Conservation (phyloP, 2,113 vertebrate species). For the Hydrochoerus hydrochaeris region DNA sequence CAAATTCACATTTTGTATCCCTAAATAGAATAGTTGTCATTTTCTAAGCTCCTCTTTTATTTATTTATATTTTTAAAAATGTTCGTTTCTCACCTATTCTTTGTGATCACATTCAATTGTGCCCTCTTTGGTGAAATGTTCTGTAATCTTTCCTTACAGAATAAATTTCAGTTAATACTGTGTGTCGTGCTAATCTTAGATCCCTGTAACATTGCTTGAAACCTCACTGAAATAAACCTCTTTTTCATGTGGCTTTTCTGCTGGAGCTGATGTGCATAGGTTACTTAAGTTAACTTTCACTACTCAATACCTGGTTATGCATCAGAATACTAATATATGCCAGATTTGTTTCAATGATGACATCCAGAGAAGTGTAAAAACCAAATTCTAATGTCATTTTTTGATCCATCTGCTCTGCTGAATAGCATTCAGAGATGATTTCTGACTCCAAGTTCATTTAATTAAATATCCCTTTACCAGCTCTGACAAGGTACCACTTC, state of each 20-base stretch:
- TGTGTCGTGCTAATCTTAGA: not conserved
- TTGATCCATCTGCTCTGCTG: not conserved
- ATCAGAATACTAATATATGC: not conserved
- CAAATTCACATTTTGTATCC: not conserved
- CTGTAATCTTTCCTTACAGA: not conserved
- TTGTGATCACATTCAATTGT: not conserved
- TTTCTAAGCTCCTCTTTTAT: not conserved
- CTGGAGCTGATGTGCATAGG: not conserved
- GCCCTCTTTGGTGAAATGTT: not conserved
- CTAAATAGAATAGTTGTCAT: not conserved
- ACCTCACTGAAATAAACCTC: not conserved
- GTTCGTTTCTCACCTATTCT: not conserved
- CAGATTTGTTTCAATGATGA: not conserved
- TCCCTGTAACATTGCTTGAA: not conserved
- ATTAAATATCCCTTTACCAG: not conserved
- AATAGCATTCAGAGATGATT: conserved; percentile 5
- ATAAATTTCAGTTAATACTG: not conserved
- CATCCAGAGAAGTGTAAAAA: not conserved
- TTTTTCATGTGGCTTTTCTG: not conserved
- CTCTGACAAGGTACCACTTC: not conserved
- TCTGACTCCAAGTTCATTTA: not conserved
- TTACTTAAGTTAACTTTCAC: not conserved
- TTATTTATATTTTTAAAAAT: not conserved
- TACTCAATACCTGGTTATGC: not conserved
- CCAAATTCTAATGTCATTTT: not conserved